Base-by-base conservation (phyloP, 2,113 vertebrate genomes). In the Nymphicus hollandicus region DNA sequence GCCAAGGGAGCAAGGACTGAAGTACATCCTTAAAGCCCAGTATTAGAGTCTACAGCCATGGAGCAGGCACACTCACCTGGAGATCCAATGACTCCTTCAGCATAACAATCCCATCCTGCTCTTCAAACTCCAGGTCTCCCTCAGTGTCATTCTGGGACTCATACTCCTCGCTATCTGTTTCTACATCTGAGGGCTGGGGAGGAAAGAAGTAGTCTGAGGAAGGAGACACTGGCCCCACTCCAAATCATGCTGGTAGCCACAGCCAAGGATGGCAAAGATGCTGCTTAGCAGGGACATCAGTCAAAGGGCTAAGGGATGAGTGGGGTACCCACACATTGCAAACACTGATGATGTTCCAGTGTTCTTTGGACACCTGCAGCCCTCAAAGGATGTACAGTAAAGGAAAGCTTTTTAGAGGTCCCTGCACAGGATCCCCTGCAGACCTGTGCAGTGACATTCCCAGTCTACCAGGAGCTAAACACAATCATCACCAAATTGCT, bases 131-230 rank as follows among this genome's bases (percentile, higher is more conserved):
- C 78, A 98, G 15, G 31, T 98, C 98, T 9, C 93, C 97, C 65
- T 98, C 98, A 0, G 98, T 99, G 76, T 97, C 88, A 17, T 98
- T 98, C n/a, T 98, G 97, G 1, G 98, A 97, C 43, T 23, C 13
- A 61, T 98, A 98, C 88, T 99, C 99, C 0, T 98, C 98, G 15
- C 97, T 99, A 46, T 98, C 98, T 0, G 96, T 98, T 66, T 98
- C 88, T 97, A 2, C 6, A 9, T 28, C 97, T 0, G 72, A 97
- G 20, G 97, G 97, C 99, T 99, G 94, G 25, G 33, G 31, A 16
- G 23, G 7, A 18, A 41, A 52, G 41, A 43, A 41, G 8, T 11
- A 33, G 11, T 4, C 8, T 69, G 85, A 68, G 56, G 39, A 71
- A 35, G 41, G 69, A 65, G 18, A 27, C 47, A 7, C 15, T 5